Conservation (phyloP, 2,888 invertebrate genomes). For the Empis livida region DNA sequence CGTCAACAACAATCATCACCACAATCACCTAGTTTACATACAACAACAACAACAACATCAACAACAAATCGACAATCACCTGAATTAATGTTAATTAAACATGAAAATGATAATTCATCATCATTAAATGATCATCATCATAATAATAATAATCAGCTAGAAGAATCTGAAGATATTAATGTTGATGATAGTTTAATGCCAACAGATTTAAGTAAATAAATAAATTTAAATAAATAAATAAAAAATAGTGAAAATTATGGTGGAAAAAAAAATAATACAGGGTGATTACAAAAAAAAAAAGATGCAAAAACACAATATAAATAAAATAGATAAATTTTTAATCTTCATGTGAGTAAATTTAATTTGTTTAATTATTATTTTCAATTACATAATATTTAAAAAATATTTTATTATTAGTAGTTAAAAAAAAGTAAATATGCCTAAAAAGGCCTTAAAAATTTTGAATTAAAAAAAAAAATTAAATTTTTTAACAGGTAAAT, state of each 20-base stretch:
- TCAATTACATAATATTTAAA: too few relatives aligned
- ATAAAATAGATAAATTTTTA: too few relatives aligned
- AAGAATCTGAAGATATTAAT: constrained; percentile 9
- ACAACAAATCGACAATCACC: constrained; percentile 5
- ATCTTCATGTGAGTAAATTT: too few relatives aligned
- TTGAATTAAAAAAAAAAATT: too few relatives aligned
- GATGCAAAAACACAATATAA: too few relatives aligned
- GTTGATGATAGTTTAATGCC: constrained; percentile 14
- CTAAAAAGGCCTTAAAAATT: too few relatives aligned
- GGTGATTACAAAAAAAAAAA: too few relatives aligned
- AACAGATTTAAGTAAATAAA: constrained; percentile 15
- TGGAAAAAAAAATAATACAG: too few relatives aligned
- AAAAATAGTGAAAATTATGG: neutral
- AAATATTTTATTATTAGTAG: too few relatives aligned
- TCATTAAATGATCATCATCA: neutral
- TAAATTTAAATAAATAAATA: constrained; percentile 7
- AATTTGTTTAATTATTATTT: too few relatives aligned
- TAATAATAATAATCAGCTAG: neutral
- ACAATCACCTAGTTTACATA: neutral
- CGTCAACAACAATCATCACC: neutral
- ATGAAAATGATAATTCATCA: constrained; percentile 1
- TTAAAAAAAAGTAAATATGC: too few relatives aligned
- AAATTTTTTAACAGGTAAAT: too few relatives aligned
- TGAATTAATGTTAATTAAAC: neutral
- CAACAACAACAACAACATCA: constrained; percentile 7